Percentiles rank a stretch among this genome's conserved stretches.
phyloP scores from a whole-genome alignment of 2,888 invertebrate genomes.

The Agrotis exclamationis region DNA sequence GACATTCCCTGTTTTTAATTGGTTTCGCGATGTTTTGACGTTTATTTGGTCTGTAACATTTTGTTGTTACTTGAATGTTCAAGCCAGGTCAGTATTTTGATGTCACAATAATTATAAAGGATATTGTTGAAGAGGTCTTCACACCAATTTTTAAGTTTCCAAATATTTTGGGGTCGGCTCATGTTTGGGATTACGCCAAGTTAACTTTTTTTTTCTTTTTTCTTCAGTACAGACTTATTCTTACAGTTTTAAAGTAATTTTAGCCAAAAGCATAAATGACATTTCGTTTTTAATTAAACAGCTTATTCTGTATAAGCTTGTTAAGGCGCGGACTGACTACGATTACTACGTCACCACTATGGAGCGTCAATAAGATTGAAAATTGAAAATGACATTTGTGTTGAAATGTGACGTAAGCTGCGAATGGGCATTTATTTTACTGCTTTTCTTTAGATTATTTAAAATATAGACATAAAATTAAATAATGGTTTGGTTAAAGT shows the following conservation, averaged over 20 bases:
- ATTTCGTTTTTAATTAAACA: conserved; percentile 27
- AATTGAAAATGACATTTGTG: no score
- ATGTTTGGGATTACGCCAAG: conserved; percentile 40
- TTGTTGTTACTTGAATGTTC: conserved; percentile 9
- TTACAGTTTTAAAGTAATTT: conserved; percentile 10
- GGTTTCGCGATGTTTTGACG: conserved; percentile 10
- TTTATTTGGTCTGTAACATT: conserved; percentile 23
- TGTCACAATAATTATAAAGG: background rate
- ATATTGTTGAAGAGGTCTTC: background rate
- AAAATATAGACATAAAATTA: no score
- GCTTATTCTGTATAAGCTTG: no score
- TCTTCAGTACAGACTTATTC: conserved; percentile 3
- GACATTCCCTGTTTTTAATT: conserved; percentile 39
- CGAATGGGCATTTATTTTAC: no score
- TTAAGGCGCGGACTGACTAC: no score
- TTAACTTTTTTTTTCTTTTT: conserved; percentile 26
- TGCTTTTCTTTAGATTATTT: no score
- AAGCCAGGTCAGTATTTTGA: background rate
- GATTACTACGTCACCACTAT: no score
- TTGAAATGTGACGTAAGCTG: no score
- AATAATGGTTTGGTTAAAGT: no score
- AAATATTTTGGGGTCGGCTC: conserved; percentile 8
- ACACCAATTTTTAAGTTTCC: background rate
- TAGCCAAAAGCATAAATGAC: background rate
- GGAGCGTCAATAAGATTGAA: no score